Percentiles rank a stretch among this genome's conserved stretches.
Conservation (phyloP, 2,797 vertebrate species). For the Girardinus metallicus region DNA sequence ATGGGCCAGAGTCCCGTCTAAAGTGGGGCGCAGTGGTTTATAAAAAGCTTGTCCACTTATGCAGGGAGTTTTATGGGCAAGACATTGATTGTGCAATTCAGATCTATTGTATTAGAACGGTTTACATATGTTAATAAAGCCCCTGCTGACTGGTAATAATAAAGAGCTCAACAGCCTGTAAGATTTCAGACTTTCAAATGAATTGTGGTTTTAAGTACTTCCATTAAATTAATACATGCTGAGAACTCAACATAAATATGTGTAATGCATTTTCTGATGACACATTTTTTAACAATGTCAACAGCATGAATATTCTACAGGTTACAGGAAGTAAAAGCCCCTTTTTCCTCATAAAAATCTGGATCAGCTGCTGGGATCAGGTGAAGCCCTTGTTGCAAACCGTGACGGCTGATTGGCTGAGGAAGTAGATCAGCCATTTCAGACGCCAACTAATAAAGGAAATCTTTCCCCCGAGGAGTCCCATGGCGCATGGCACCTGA, state of each 20-base stretch:
- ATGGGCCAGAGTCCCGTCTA: slow-evolving; percentile 77
- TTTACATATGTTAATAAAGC: background rate
- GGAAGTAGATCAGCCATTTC: slow-evolving; percentile 80
- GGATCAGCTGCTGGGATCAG: slow-evolving; percentile 64
- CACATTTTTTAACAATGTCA: background rate
- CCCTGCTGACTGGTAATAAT: background rate
- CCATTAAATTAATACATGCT: background rate
- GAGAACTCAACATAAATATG: background rate
- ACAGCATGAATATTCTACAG: background rate
- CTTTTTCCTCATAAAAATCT: slow-evolving; percentile 50
- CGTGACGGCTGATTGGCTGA: slow-evolving; percentile 72
- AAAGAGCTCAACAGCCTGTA: slow-evolving; percentile 9
- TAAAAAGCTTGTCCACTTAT: slow-evolving; percentile 74
- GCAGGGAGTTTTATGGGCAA: slow-evolving; percentile 52
- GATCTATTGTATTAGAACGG: slow-evolving; percentile 25
- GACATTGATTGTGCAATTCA: slow-evolving; percentile 57
- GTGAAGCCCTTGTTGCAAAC: slow-evolving; percentile 64
- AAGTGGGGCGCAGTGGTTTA: slow-evolving; percentile 78
- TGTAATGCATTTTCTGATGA: background rate
- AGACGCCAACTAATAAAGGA: slow-evolving; percentile 78
- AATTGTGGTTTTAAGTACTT: background rate
- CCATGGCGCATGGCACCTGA: slow-evolving; percentile 47
- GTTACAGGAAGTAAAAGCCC: background rate
- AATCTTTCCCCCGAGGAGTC: slow-evolving; percentile 60
- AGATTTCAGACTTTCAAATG: slow-evolving; percentile 5